Conservation (phyloP, 2,888 invertebrate genomes). For the Diachrysia chrysitis region DNA sequence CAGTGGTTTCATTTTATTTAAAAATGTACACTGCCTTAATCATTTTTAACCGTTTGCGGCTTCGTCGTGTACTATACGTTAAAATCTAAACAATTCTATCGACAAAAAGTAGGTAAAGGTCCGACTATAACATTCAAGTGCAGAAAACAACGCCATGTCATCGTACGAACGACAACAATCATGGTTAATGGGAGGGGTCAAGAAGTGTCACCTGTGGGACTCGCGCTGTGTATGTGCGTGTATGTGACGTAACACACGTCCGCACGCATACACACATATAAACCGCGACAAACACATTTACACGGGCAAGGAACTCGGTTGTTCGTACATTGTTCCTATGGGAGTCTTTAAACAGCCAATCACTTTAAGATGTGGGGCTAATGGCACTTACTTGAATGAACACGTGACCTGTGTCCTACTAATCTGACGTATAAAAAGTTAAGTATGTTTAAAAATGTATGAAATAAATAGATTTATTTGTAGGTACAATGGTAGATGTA, state of each 20-base stretch:
- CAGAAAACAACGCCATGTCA: constrained; percentile 14
- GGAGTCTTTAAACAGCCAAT: constrained; percentile 19
- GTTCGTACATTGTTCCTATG: constrained; percentile 22
- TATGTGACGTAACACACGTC: constrained; percentile 54
- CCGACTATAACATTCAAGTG: constrained; percentile 12
- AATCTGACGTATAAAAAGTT: neutral
- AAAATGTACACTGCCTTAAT: too few relatives aligned
- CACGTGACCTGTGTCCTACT: neutral
- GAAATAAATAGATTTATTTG: neutral
- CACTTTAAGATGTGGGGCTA: constrained; percentile 15
- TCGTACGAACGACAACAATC: constrained; percentile 31
- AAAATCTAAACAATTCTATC: neutral
- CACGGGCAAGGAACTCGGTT: constrained; percentile 42
- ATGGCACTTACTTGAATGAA: constrained; percentile 5
- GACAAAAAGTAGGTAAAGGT: neutral
- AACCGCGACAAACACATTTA: constrained; percentile 35
- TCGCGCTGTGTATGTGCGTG: constrained; percentile 43
- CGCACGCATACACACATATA: constrained; percentile 57
- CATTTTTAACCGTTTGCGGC: too few relatives aligned
- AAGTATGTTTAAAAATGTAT: neutral
- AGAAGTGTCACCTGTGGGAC: constrained; percentile 56
- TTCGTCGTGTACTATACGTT: neutral
- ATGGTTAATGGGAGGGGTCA: constrained; percentile 37
- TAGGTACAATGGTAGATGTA: too few relatives aligned
- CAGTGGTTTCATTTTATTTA: too few relatives aligned